Evolutionary conservation across 1,140 invertebrate genomes (phyloP), one percentile per base, ranked within the genome.

Genomic region (Colletes gigas): DNA sequence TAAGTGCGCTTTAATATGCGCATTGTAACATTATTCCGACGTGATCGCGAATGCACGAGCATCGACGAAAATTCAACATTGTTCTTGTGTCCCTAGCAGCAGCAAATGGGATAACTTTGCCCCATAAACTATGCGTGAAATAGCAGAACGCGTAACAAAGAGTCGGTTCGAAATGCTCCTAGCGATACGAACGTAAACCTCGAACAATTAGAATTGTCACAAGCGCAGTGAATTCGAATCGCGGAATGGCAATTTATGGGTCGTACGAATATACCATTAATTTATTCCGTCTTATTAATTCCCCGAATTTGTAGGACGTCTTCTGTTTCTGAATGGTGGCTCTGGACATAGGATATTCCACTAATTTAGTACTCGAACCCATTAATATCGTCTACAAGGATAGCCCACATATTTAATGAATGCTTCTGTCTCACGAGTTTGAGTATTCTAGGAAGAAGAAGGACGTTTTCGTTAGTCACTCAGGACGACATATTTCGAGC

Each of bases 41-140:
- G 72, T 54, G 78, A 83, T 72, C 52, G 70, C 65, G 57, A 78
- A 63, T 52, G 30, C 54, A 79, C 54, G 59, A 84, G 73, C 71
- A 85, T 81, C 72, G 72, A 77, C 63, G 78, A 82, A 84, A 85
- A 81, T 77, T 60, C 78, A 68, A 82, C 73, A 55, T 84, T 82
- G 78, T 84, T 69, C 68, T 30, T 68, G 68, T 10, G 63, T 77
- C 15, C 63, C 21, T 44, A 52, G n/a, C 67, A 59, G 54, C 44
- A 47, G 57, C 30, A 85, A 85, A 84, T 81, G 75, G 83, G 47
- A 70, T 68, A 85, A 85, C 69, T 85, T 85, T 17, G 63, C 1
- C 9, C 57, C 60, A 50, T 85, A 82, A 85, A 86, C 75, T 72
- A 82, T 68, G 57, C 69, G 67, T 12, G 69, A 78, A 84, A 84